These are phyloP conservation scores for Rhagoletis zephyria DNA, from an alignment of 1,140 invertebrate genomes.

Conservation along the genomic window DNA sequence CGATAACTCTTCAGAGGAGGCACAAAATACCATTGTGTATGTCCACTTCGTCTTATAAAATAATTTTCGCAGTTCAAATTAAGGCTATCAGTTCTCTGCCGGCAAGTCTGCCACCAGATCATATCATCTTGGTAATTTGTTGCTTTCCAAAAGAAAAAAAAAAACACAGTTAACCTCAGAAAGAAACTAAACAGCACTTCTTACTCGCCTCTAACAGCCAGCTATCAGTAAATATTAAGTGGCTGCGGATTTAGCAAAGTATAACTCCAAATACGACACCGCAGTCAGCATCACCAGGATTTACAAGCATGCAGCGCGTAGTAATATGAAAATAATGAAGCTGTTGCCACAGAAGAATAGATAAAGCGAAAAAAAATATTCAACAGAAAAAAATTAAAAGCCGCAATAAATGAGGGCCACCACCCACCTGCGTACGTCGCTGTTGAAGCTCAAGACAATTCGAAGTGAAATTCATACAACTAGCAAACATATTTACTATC, in stretches of 20 bases:
- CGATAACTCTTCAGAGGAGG: no score
- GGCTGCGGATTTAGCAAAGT: conserved; percentile 2
- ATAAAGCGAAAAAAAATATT: neutral
- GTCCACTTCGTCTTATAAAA: no score
- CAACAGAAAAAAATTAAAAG: conserved; percentile 1
- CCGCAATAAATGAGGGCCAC: neutral
- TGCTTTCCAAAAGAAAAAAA: neutral
- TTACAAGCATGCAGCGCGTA: neutral
- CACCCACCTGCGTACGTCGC: neutral
- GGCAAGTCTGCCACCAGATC: neutral
- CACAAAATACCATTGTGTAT: no score
- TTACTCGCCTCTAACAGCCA: neutral
- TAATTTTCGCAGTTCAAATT: no score
- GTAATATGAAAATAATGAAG: conserved; percentile 30
- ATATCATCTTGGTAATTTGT: conserved; percentile 35
- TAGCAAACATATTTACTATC: neutral
- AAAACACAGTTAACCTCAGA: neutral
- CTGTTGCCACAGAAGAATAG: conserved; percentile 17
- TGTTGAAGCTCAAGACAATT: conserved; percentile 13
- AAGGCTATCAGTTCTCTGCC: neutral
- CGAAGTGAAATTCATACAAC: conserved; percentile 31
- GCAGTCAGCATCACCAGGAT: neutral
- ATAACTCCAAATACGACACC: neutral
- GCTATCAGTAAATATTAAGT: conserved; percentile 30
- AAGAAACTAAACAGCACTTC: neutral